These are phyloP conservation scores for Eucriotettix oculatus DNA, from an alignment of 2,888 invertebrate species.

Conservation along the genomic window DNA sequence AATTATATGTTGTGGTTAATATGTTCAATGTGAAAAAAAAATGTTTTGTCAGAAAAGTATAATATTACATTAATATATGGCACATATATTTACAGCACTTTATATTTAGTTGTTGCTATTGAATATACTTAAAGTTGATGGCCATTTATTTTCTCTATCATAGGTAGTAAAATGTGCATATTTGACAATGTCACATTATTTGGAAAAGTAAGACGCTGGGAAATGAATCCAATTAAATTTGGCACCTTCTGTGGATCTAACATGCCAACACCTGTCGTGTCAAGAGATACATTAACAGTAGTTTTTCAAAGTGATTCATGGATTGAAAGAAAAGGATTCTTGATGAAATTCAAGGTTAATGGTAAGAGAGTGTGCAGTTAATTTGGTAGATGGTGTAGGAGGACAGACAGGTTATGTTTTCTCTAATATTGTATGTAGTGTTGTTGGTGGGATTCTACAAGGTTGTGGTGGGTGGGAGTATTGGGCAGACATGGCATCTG, in stretches of 20 bases:
- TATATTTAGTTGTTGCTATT: too few species aligned
- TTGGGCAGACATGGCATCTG: too few species aligned
- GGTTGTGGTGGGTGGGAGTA: neutral
- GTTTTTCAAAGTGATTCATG: slow-evolving; percentile 33
- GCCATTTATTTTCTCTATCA: too few species aligned
- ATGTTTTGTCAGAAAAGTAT: too few species aligned
- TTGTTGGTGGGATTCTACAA: neutral
- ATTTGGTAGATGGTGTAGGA: neutral
- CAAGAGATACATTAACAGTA: slow-evolving; percentile 19
- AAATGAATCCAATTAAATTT: slow-evolving; percentile 14
- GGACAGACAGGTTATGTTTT: too few species aligned
- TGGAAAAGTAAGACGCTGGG: neutral
- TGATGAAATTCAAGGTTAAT: slow-evolving; percentile 38
- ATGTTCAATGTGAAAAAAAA: too few species aligned
- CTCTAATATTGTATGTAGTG: too few species aligned
- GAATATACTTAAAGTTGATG: too few species aligned
- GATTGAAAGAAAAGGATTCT: slow-evolving; percentile 38
- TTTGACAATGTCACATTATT: slow-evolving; percentile 24
- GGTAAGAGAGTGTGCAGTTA: slow-evolving; percentile 21
- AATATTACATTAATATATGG: too few species aligned
- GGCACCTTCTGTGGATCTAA: slow-evolving; percentile 30
- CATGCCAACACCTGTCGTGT: slow-evolving; percentile 30
- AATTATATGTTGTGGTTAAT: too few species aligned
- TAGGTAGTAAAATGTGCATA: slow-evolving; percentile 15
- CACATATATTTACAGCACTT: too few species aligned